Evolutionary conservation across 2,888 invertebrate species (phyloP).

Genomic region (Helobdella robusta): DNA sequence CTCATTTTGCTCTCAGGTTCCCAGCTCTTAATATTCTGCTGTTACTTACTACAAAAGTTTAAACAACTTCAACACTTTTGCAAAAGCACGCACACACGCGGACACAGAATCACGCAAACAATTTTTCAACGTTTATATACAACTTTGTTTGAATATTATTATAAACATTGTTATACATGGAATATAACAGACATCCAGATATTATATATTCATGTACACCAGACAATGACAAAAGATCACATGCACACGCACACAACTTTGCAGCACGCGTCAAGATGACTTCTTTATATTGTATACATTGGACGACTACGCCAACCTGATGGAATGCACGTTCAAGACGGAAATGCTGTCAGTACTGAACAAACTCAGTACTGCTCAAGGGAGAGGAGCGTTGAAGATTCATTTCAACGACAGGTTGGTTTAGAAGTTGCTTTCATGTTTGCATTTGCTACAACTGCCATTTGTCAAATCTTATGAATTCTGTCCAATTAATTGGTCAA

Average conservation of each 20-base stretch:
- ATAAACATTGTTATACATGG: too few species aligned
- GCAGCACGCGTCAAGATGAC: constrained; percentile 57
- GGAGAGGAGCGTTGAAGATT: constrained; percentile 43
- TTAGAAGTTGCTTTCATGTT: neutral
- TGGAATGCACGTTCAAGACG: constrained; percentile 60
- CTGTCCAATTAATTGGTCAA: too few species aligned
- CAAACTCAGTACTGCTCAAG: constrained; percentile 45
- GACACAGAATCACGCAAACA: too few species aligned
- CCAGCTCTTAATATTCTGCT: neutral
- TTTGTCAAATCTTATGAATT: too few species aligned
- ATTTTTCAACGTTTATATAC: too few species aligned
- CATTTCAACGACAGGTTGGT: constrained; percentile 52
- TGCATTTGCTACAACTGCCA: too few species aligned
- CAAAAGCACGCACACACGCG: too few species aligned
- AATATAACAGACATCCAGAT: too few species aligned
- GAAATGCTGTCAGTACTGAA: constrained; percentile 58
- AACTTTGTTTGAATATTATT: too few species aligned
- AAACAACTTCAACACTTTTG: too few species aligned
- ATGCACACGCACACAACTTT: neutral
- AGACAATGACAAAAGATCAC: neutral
- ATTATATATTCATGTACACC: too few species aligned
- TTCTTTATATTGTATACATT: constrained; percentile 57
- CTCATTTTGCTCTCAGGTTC: constrained; percentile 55
- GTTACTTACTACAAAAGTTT: neutral
- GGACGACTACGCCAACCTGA: constrained; percentile 58